Evolutionary conservation across 2,888 invertebrate genomes (phyloP), one percentile per base, ranked within the genome.

Genomic region (Acrobasis repandana): DNA sequence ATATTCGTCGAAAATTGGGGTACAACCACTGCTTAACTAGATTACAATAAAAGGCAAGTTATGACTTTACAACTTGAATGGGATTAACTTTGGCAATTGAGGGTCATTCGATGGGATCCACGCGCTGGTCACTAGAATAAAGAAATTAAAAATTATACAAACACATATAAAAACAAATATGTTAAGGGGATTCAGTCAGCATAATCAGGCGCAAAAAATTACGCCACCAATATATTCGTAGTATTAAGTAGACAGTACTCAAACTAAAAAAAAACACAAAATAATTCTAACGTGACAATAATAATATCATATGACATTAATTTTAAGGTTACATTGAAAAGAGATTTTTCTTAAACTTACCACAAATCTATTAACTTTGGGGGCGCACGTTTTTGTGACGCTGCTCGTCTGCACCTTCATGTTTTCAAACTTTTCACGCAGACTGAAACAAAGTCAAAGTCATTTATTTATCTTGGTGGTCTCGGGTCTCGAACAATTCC

Each of bases 321-420:
- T n/a, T n/a, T n/a, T n/a, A n/a, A n/a, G n/a, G n/a, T n/a, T n/a
- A n/a, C n/a, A n/a, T 34, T 34, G 34, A 8, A 34, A 8, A 34
- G 34, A 8, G 34, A 34, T 9, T 34, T 34, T n/a, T n/a, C n/a
- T n/a, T n/a, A 2, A 36, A 94, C 97, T 96, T 87, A 97, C 97
- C 95, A 98, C 97, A 94, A 98, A 98, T 93, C 98, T 93, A 85
- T 97, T 97, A 72, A 98, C 97, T 94, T 96, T 96, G 33, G 93
- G 86, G 65, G 88, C 92, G 63, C 77, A 74, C 11, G 81, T 79
- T 68, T 91, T 93, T 65, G 88, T 82, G 56, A 93, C 91, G 1
- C 79, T 84, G 1, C 79, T 75, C 57, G 88, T 88, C 14, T 85
- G 82, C 60, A 93, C 93, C 65, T 95, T 95, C 93, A 98, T 94